A percentile compares a stretch with the other conserved stretches of the same genome.
These are phyloP conservation scores for Cerceris ruficornis DNA, from an alignment of 2,888 invertebrate species.

Conservation along the genomic window DNA sequence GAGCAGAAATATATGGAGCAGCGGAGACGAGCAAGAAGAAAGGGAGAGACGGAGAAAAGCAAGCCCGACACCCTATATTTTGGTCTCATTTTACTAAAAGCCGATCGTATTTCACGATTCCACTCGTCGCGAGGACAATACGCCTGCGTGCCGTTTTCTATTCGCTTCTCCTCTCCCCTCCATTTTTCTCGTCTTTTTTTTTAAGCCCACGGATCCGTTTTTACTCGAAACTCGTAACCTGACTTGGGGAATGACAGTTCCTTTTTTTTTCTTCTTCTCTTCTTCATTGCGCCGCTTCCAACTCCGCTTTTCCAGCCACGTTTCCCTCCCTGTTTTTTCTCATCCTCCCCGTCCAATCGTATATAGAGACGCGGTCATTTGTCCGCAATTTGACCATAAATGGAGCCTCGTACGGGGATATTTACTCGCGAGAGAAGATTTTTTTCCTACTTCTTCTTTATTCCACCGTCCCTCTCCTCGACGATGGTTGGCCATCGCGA, in stretches of 20 bases:
- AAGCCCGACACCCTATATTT: constrained; percentile 75
- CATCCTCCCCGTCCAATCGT: constrained; percentile 43
- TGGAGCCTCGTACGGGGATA: constrained; percentile 63
- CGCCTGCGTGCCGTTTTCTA: constrained; percentile 63
- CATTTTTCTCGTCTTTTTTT: constrained; percentile 7
- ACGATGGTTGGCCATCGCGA: constrained; percentile 18
- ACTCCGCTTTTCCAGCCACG: constrained; percentile 9
- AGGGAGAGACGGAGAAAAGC: constrained; percentile 21
- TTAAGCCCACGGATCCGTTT: constrained; percentile 39
- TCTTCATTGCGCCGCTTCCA: constrained; percentile 22
- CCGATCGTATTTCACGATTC: constrained; percentile 79
- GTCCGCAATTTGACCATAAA: constrained; percentile 78
- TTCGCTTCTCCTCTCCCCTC: constrained; percentile 50
- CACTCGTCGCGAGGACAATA: constrained; percentile 70
- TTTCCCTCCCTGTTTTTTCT: constrained; percentile 11
- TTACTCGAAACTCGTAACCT: constrained; percentile 55
- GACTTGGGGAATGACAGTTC: constrained; percentile 62
- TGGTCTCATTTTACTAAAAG: constrained; percentile 80
- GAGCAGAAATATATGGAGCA: constrained; percentile 30
- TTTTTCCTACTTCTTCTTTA: constrained; percentile 37
- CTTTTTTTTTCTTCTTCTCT: constrained; percentile 41
- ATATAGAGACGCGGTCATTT: constrained; percentile 74
- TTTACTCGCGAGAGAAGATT: constrained; percentile 59
- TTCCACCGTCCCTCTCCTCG: constrained; percentile 28
- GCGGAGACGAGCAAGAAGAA: constrained; percentile 9